phyloP scores from a whole-genome alignment of 2,888 invertebrate genomes.

The Danaus chrysippus region DNA sequence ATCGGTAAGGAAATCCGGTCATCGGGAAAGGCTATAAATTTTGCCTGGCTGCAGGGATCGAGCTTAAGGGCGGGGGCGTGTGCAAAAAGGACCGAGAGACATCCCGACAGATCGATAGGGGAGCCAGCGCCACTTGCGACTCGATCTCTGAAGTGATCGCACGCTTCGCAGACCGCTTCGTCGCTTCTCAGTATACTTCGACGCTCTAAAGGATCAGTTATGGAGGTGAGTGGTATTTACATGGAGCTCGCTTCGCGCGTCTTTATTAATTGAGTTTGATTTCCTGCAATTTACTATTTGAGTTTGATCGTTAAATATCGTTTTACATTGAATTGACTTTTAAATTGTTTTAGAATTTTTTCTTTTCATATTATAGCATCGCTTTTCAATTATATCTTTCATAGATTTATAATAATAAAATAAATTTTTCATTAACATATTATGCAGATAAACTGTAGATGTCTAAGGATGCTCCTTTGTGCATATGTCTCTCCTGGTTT shows the following conservation, averaged over 20 bases:
- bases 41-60: slow-evolving; percentile 54
- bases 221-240: slow-evolving; percentile 22
- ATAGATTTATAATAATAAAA: too few relatives aligned
- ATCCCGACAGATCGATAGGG: slow-evolving; percentile 63
- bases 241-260: background rate
- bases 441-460: too few relatives aligned
- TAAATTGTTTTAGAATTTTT: too few relatives aligned
- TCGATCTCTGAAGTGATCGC: slow-evolving; percentile 37
- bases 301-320: background rate
- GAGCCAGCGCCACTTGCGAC: slow-evolving; percentile 45
- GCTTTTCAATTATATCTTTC: too few relatives aligned
- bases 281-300: background rate
- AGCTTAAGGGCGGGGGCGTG: slow-evolving; percentile 41
- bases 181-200: slow-evolving; percentile 16
- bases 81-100: slow-evolving; percentile 43
- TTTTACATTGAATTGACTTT: background rate
- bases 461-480: too few relatives aligned
- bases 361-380: too few relatives aligned
- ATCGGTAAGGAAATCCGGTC: slow-evolving; percentile 53
- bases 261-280: slow-evolving; percentile 1
- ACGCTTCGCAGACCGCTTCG: slow-evolving; percentile 30
- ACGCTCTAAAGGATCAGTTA: slow-evolving; percentile 9
- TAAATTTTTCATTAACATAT: too few relatives aligned
- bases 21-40: slow-evolving; percentile 68
- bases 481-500: too few relatives aligned